Conservation (phyloP, 2,113 vertebrate genomes). For the Mastomys coucha region DNA sequence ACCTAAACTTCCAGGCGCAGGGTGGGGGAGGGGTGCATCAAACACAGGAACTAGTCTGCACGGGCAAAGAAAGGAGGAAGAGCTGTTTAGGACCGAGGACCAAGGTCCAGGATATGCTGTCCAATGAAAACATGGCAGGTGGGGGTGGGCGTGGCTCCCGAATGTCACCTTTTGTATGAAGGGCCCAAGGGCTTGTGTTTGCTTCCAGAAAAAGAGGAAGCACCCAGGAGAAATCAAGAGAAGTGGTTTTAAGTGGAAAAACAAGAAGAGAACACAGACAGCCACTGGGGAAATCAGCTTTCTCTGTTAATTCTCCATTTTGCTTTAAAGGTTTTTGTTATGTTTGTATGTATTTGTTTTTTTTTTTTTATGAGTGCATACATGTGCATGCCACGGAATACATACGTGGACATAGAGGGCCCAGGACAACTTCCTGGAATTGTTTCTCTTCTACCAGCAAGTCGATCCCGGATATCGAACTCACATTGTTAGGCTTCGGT, state of each 20-base stretch:
- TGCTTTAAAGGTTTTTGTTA: background rate
- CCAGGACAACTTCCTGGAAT: background rate
- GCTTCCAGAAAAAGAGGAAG: constrained; percentile 27
- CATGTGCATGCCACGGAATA: background rate
- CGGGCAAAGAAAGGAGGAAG: background rate
- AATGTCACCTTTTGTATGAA: background rate
- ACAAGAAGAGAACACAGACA: background rate
- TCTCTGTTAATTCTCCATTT: background rate
- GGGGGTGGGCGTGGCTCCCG: background rate
- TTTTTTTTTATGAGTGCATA: background rate
- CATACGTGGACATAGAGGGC: background rate
- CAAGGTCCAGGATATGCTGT: background rate
- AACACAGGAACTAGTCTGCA: background rate
- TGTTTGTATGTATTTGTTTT: background rate
- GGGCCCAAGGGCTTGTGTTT: background rate
- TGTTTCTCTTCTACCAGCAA: background rate
- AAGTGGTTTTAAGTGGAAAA: background rate
- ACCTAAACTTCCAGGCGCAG: background rate
- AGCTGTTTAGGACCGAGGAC: background rate
- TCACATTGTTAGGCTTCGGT: background rate
- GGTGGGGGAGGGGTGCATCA: background rate
- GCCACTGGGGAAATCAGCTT: background rate
- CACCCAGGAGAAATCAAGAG: background rate
- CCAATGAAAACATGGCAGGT: background rate
- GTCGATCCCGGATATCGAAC: background rate